A percentile compares a stretch with the other conserved stretches of the same genome.
phyloP scores from a whole-genome alignment of 2,113 vertebrate species.

The Syngnathus scovelli region DNA sequence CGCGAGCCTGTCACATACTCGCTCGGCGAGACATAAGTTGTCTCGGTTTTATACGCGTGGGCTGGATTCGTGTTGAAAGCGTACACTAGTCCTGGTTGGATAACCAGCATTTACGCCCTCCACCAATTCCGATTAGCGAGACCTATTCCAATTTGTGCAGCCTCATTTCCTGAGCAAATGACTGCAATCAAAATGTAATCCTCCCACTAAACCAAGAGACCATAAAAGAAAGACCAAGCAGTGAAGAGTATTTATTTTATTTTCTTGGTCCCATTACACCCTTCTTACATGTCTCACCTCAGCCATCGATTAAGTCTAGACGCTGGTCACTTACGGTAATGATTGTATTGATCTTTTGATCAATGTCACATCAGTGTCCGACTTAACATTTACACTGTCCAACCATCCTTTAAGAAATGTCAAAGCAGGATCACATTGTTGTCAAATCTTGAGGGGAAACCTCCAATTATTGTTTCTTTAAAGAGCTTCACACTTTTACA shows the following conservation, averaged over 20 bases:
- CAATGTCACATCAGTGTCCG: background rate
- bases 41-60: background rate
- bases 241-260: conserved; percentile 8
- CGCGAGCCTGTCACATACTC: background rate
- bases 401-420: background rate
- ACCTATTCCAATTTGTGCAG: conserved; percentile 48
- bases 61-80: background rate
- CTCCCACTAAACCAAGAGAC: conserved; percentile 34
- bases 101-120: conserved; percentile 26
- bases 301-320: conserved; percentile 1
- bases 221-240: conserved; percentile 28
- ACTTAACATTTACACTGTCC: background rate
- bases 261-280: background rate
- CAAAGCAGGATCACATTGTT: background rate
- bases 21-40: background rate
- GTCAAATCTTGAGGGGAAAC: background rate
- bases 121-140: conserved; percentile 41
- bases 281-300: conserved; percentile 8
- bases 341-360: conserved; percentile 2
- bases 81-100: conserved; percentile 15
- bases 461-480: background rate
- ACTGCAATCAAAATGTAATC: conserved; percentile 48
- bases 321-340: conserved; percentile 7
- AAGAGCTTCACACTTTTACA: background rate
- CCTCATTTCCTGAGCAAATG: conserved; percentile 56